These are phyloP conservation scores for Seriola aureovittata DNA, from an alignment of 2,113 vertebrate species.

Conservation along the genomic window DNA sequence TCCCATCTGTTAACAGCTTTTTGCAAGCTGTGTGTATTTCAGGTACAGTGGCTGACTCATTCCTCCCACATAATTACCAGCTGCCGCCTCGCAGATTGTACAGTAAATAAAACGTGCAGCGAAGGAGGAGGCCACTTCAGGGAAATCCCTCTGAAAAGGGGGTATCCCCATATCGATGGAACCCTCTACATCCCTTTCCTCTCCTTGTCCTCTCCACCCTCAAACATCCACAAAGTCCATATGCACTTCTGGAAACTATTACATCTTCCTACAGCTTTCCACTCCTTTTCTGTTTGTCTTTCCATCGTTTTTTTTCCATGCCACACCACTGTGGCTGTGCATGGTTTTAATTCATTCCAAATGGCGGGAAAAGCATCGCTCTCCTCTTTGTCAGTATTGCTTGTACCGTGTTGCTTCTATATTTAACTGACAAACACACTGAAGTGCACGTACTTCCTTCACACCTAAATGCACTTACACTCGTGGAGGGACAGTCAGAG, in stretches of 20 bases:
- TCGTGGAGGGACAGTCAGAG: constrained; percentile 1
- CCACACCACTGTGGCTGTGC: constrained; percentile 14
- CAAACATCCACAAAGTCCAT: background rate
- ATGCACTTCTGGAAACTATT: constrained; percentile 54
- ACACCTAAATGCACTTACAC: constrained; percentile 16
- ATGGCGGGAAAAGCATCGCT: constrained; percentile 30
- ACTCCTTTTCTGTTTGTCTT: constrained; percentile 23
- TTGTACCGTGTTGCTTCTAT: background rate
- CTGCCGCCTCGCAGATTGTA: constrained; percentile 37
- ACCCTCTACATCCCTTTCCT: constrained; percentile 37
- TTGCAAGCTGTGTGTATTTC: constrained; percentile 67
- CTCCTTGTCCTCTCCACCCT: background rate
- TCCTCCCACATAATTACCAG: constrained; percentile 68
- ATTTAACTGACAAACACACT: constrained; percentile 29
- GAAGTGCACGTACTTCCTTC: background rate
- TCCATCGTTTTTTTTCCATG: constrained; percentile 48
- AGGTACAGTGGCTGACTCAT: constrained; percentile 72
- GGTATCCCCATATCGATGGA: constrained; percentile 69
- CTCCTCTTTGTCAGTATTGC: background rate
- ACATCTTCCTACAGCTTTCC: constrained; percentile 48
- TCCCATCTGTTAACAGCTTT: constrained; percentile 46
- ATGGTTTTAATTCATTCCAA: constrained; percentile 39
- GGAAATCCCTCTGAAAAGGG: constrained; percentile 72
- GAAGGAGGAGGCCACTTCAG: constrained; percentile 59
- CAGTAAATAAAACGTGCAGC: constrained; percentile 54